Conservation (phyloP, 1,140 invertebrate genomes). For the Colletes latitarsis region DNA sequence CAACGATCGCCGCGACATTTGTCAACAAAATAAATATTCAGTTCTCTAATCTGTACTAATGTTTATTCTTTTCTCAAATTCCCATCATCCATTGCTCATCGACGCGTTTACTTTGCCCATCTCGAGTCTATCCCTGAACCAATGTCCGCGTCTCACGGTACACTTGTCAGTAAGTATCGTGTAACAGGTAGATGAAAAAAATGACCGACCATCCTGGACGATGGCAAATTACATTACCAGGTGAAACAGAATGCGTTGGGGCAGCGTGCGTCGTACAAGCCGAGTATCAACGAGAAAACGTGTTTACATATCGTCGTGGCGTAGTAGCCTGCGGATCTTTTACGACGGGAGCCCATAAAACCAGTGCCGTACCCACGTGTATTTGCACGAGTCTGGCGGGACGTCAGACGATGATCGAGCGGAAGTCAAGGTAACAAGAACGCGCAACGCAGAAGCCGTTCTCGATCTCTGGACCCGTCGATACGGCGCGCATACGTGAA, state of each 20-base stretch:
- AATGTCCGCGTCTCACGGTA: neutral
- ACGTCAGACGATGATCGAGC: constrained; percentile 30
- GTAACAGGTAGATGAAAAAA: constrained; percentile 14
- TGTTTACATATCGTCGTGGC: constrained; percentile 57
- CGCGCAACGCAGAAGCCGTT: neutral
- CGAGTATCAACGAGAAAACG: constrained; percentile 48
- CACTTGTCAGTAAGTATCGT: neutral
- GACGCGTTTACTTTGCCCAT: no score
- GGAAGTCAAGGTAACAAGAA: constrained; percentile 28
- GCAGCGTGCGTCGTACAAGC: constrained; percentile 50
- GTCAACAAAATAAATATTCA: no score
- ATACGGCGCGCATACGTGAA: neutral
- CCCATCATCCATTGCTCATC: no score
- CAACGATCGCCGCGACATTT: no score
- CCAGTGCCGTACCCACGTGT: constrained; percentile 29
- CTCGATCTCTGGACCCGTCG: neutral
- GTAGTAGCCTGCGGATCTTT: constrained; percentile 48
- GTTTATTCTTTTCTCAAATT: no score
- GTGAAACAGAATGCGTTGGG: constrained; percentile 12
- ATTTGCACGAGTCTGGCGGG: constrained; percentile 12
- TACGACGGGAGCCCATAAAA: constrained; percentile 52
- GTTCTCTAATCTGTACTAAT: no score
- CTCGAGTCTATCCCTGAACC: neutral
- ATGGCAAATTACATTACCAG: constrained; percentile 32
- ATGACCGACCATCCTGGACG: neutral